Percentiles rank a stretch among this genome's conserved stretches.
phyloP scores from a whole-genome alignment of 2,888 invertebrate genomes.

The Philaethria dido region DNA sequence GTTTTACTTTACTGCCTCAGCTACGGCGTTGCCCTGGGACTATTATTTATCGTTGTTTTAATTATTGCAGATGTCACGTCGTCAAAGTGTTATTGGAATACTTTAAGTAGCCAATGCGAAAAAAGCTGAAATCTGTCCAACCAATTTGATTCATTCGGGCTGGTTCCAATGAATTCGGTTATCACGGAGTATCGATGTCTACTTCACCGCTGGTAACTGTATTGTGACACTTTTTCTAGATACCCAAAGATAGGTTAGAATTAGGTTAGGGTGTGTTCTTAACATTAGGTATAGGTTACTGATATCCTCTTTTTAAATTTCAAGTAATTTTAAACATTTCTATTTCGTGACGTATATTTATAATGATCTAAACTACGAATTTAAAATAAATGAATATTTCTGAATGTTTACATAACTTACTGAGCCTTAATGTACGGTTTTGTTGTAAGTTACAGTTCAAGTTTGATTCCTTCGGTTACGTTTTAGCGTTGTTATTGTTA shows the following conservation, averaged over 20 bases:
- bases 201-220: constrained; percentile 16
- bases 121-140: not conserved
- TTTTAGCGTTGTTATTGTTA: constrained; percentile 43
- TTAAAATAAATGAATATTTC: not conserved
- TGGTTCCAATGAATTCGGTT: constrained; percentile 1
- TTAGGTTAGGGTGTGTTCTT: constrained; percentile 48
- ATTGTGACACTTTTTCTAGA: constrained; percentile 29
- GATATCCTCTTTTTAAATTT: constrained; percentile 36
- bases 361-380: not conserved
- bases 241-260: constrained; percentile 66
- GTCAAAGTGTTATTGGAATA: constrained; percentile 4
- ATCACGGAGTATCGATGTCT: not conserved
- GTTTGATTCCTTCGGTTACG: constrained; percentile 57
- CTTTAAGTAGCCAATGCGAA: constrained; percentile 3
- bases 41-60: constrained; percentile 41
- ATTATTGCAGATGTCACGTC: constrained; percentile 47
- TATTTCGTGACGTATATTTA: not conserved
- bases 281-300: constrained; percentile 48
- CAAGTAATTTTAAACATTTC: not conserved
- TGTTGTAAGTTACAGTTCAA: constrained; percentile 57
- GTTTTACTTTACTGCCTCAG: constrained; percentile 34
- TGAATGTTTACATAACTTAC: constrained; percentile 13
- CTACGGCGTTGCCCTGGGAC: constrained; percentile 33
- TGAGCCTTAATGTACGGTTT: constrained; percentile 79
- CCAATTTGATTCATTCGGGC: not conserved